Base-by-base conservation (phyloP, 2,797 vertebrate genomes). In the Myoxocephalus aenaeus region DNA sequence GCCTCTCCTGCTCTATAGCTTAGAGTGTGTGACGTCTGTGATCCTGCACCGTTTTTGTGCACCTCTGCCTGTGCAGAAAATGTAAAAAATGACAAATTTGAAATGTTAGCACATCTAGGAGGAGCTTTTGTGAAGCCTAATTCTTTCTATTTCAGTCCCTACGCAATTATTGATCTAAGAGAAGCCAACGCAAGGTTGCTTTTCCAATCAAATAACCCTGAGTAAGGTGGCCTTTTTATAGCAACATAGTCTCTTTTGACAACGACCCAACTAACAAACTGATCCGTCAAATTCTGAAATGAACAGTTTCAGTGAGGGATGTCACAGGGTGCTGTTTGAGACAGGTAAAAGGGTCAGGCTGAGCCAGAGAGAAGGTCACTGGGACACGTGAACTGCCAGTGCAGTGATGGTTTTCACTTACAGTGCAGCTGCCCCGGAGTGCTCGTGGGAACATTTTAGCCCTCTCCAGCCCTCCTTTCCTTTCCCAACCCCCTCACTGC, bases 331-430 rank as follows among this genome's bases (percentile, higher is more conserved):
- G 58, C 82, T 3, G 75, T 77, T 86, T 80, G 59, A 74, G 86
- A 82, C 86, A 90, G 89, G 89, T 90, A 91, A 92, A 93, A 93
- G 93, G 93, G 93, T 95, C 91, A 90, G 71, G 67, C 73, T 70
- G 44, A 87, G 80, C 74, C 66, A 3, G 51, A 81, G 88, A 93
- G 90, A 95, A 95, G 94, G 94, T 94, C 94, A 94, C 77, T 74
- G 85, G 89, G 90, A 95, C 94, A 95, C 71, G 92, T 91, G 92
- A 93, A 87, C 87, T 22, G 76, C 82, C 80, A 76, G 70, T 81
- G 87, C 90, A 89, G 79, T 85, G 82, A 91, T 90, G 92, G 91
- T 94, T 94, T 94, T 94, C 90, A 84, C 85, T 95, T 94, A 93
- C 94, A 94, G 84, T 89, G 93, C 94, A 96, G 94, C 93, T 94